Conservation (phyloP, 2,113 vertebrate genomes). For the Rhipidura dahli region DNA sequence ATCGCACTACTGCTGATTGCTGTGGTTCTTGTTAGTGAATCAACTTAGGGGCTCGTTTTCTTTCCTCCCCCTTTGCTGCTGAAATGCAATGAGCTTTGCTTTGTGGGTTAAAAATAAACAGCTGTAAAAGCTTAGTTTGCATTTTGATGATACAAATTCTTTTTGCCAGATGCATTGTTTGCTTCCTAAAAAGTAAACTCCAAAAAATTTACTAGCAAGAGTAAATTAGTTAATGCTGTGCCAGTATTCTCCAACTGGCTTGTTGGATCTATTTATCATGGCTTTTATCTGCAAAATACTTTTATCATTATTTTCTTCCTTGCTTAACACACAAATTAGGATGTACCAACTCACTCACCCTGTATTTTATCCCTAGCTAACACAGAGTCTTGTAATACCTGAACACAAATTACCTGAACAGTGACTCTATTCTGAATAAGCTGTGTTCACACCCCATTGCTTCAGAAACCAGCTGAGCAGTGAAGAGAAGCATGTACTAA, state of each 20-base stretch:
- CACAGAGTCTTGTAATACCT: not conserved
- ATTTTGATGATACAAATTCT: not conserved
- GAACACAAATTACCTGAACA: not conserved
- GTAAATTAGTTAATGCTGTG: not conserved
- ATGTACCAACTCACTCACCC: not conserved
- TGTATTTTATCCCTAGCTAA: not conserved
- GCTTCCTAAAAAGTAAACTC: not conserved
- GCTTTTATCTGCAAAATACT: not conserved
- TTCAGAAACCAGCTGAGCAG: not conserved
- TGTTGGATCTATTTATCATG: not conserved
- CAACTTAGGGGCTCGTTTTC: not conserved
- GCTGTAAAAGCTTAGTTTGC: not conserved
- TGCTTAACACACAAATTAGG: not conserved
- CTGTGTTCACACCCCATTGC: not conserved
- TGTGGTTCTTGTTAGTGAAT: not conserved
- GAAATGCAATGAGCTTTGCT: not conserved
- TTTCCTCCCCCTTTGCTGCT: not conserved
- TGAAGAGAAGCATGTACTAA: not conserved
- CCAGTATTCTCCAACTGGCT: not conserved
- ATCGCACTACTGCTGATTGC: not conserved
- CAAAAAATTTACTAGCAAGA: not conserved
- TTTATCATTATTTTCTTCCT: not conserved
- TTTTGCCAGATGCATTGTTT: not conserved
- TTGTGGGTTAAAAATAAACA: not conserved
- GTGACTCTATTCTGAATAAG: not conserved